Evolutionary conservation across 2,113 vertebrate genomes (phyloP), one percentile per base, ranked within the genome.

Genomic region (Oryzias melastigma): DNA sequence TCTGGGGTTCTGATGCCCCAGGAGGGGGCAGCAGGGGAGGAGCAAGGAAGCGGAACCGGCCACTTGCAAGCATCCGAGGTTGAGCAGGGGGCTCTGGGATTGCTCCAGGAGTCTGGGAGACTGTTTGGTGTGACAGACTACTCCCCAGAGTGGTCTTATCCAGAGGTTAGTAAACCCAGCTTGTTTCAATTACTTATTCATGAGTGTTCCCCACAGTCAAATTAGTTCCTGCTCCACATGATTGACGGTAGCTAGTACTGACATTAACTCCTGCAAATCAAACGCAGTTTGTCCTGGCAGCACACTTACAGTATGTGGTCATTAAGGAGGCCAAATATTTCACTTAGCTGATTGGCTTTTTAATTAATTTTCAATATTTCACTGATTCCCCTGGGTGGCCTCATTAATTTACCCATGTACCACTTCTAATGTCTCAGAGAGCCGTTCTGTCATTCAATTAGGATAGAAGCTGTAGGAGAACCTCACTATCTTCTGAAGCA

Each of bases 91-190:
- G 88, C 94, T 58, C 90, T 98, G 89, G 95, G 94, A 54, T 75
- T 98, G 87, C 93, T 98, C 42, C 96, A 96, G 91, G 95, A 94
- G 85, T 93, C 93, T 0, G 96, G 95, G 71, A 95, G 96, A 80
- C 88, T 99, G 86, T 98, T 98, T 91, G 93, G 95, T 89, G 96
- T 98, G 90, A 99, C 97, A 17, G 97, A 99, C 90, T 99, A 99
- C 83, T 99, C 97, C 48, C 97, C 96, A 1, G 97, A 99, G 85
- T 99, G 97, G 97, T 98, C 97, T 53, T 98, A 98, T 86, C 96
- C 97, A 13, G 97, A 98, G 95, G 97, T 98, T 78, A 95, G 95
- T 80, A 52, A 74, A 65, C 58, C 45, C 55, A 57, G 65, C 73
- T 52, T 71, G 63, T 83, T 75, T 69, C 65, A 47, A 40, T 87